These are phyloP conservation scores for Caenorhabditis sp. DNA, from an alignment of 2,888 invertebrate species.

Conservation along the genomic window DNA sequence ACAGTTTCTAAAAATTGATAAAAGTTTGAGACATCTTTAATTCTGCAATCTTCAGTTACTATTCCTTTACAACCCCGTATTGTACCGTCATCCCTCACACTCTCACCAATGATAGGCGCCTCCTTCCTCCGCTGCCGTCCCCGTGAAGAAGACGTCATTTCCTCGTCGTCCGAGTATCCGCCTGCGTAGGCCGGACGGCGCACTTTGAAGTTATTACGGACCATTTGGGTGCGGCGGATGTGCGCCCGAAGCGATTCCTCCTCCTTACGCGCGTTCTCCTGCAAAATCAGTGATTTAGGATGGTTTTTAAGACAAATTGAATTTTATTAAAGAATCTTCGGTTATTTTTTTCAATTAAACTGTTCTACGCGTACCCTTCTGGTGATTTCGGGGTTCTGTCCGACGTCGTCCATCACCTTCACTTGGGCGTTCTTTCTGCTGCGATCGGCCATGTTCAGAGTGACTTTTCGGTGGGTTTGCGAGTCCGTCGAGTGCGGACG, in stretches of 20 bases:
- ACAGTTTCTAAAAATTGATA: neutral
- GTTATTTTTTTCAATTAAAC: no score
- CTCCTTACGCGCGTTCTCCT: conserved; percentile 85
- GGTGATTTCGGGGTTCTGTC: conserved; percentile 93
- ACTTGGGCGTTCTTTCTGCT: conserved; percentile 94
- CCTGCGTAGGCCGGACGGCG: conserved; percentile 23
- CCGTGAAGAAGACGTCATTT: conserved; percentile 15
- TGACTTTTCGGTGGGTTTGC: conserved; percentile 96
- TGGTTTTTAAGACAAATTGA: neutral
- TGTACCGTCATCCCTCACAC: neutral
- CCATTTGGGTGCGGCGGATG: conserved; percentile 82
- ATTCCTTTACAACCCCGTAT: no score
- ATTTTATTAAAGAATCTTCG: no score
- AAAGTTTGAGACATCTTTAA: neutral
- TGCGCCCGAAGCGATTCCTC: conserved; percentile 94
- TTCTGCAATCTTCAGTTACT: no score
- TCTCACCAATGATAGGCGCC: conserved; percentile 64
- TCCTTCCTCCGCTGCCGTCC: conserved; percentile 47
- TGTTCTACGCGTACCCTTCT: conserved; percentile 67
- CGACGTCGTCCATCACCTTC: conserved; percentile 94
- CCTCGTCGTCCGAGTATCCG: conserved; percentile 50
- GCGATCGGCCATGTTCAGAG: conserved; percentile 94
- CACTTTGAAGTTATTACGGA: conserved; percentile 42
- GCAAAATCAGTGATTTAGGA: neutral
- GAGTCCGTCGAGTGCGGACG: conserved; percentile 98